Conservation (phyloP, 2,888 invertebrate genomes). For the Biston betularia region DNA sequence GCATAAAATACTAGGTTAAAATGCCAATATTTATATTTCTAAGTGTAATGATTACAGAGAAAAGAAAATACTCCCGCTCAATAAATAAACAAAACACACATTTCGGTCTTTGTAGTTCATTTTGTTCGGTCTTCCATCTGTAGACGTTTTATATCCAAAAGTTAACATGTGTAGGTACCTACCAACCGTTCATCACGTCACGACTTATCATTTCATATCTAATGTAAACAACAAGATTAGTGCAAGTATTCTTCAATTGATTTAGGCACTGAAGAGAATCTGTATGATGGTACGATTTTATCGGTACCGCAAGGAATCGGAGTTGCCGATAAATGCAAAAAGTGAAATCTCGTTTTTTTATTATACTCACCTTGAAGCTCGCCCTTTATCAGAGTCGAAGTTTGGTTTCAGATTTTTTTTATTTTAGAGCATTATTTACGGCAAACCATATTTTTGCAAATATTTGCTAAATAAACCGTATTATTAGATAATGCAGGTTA, state of each 20-base stretch:
- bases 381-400: no score
- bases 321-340: no score
- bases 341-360: no score
- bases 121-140: conserved; percentile 4
- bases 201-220: background rate
- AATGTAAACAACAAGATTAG: background rate
- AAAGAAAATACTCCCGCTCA: background rate
- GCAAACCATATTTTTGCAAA: no score
- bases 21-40: background rate
- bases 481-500: background rate
- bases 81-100: background rate
- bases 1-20: background rate
- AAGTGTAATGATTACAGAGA: no score
- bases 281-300: no score
- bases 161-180: background rate
- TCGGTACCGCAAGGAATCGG: no score
- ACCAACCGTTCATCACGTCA: background rate
- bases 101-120: background rate
- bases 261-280: no score
- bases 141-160: background rate
- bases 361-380: no score
- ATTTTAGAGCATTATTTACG: no score
- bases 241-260: background rate
- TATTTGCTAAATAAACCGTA: no score
- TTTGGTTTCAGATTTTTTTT: no score